Conservation (phyloP, 2,113 vertebrate genomes). For the Nasalis larvatus region DNA sequence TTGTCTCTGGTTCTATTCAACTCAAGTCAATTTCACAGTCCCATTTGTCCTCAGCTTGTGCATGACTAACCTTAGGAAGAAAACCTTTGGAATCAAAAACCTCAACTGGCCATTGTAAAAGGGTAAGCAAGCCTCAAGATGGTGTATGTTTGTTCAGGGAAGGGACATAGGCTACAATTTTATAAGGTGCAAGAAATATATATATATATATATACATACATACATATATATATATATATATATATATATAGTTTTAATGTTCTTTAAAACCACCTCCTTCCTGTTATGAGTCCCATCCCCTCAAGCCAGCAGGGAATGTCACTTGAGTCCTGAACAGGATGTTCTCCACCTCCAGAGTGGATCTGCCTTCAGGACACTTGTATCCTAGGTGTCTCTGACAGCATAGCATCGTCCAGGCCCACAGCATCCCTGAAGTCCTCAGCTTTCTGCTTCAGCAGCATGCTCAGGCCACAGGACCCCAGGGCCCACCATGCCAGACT, state of each 20-base stretch:
- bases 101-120: not conserved
- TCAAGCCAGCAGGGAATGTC: not conserved
- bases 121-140: not conserved
- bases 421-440: not conserved
- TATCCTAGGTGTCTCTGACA: not conserved
- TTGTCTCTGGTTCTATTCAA: not conserved
- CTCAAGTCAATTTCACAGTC: not conserved
- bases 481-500: rapidly evolving
- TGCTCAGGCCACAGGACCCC: too few relatives aligned
- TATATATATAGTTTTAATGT: not conserved
- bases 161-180: not conserved
- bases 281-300: not conserved
- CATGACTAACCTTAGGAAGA: not conserved
- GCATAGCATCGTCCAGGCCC: not conserved
- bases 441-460: not conserved
- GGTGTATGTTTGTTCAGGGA: not conserved
- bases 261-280: not conserved
- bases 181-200: not conserved
- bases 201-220: too few relatives aligned
- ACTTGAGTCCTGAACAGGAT: not conserved
- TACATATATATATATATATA: too few relatives aligned
- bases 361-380: not conserved
- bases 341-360: not conserved
- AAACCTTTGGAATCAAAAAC: not conserved
- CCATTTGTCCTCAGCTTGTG: not conserved